Base-by-base conservation (phyloP, 2,888 invertebrate genomes). In the Thera obeliscata region DNA sequence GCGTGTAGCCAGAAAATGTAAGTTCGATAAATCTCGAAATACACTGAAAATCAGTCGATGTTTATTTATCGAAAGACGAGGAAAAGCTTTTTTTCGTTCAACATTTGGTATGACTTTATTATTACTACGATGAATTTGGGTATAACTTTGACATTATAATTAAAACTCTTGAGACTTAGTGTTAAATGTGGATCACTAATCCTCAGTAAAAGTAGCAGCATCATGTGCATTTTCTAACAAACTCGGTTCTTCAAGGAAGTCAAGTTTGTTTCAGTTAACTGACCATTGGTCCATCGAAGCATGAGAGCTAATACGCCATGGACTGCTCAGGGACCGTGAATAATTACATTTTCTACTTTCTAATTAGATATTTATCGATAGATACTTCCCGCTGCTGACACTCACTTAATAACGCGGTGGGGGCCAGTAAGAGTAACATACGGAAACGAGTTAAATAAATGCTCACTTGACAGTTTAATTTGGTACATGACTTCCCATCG, bases 321-420 rank as follows among this genome's bases (percentile, higher is more conserved):
- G 70, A 72, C 72, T 70, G 67, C 59, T 62, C 71, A 72, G 68
- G 70, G 68, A 72, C 72, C 72, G 71, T 72, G 63, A 60, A 84
- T 86, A 84, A 86, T 86, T 85, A 79, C 74, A 80, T 82, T 84
- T 84, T 83, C 84, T 81, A 85, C 86, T 87, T 86, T 87, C 87
- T 85, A 86, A 87, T 86, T 82, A 85, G 83, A 82, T 80, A 81
- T 78, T 78, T 75, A 78, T 78, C 78, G 78, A 66, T 59, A 60
- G 65, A 63, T 69, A 75, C 76, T 79, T 77, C 76, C 76, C 76
- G 70, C 72, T 72, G 74, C 76, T 75, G 73, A 74, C 74, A 77
- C 76, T 75, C 73, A 77, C 75, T 80, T 82, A 79, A 67, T 67
- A 67, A 67, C 67, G 56, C 57, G 56, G 60, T 66, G 72, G 74